A percentile compares a stretch with the other conserved stretches of the same genome.
These are phyloP conservation scores for Elmis aenea DNA, from an alignment of 2,888 invertebrate species.

Conservation along the genomic window DNA sequence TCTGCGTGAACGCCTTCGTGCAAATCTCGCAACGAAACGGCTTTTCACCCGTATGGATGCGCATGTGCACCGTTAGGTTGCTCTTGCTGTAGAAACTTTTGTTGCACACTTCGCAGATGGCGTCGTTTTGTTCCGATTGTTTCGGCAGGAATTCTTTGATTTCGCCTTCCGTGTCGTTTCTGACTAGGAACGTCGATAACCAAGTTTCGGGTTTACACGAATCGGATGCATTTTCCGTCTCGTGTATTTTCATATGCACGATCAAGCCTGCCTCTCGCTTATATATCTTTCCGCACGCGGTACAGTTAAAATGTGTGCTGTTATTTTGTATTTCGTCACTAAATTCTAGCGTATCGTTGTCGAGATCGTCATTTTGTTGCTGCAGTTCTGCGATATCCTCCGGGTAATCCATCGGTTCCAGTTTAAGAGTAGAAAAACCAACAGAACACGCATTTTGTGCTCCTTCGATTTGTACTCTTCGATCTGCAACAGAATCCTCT, in stretches of 20 bases:
- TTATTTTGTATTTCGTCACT: neutral
- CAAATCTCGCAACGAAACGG: slow-evolving; percentile 2
- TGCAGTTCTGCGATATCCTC: too few species aligned
- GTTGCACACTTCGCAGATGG: slow-evolving; percentile 2
- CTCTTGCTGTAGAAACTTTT: slow-evolving; percentile 5
- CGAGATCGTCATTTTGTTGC: neutral
- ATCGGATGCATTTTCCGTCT: neutral
- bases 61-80: slow-evolving; percentile 5
- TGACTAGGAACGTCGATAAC: too few species aligned
- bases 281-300: slow-evolving; percentile 1
- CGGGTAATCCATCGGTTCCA: slow-evolving; percentile 5
- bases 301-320: neutral
- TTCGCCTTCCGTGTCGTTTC: neutral
- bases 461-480: too few species aligned
- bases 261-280: slow-evolving; percentile 3
- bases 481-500: too few species aligned
- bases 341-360: too few species aligned
- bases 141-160: slow-evolving; percentile 3
- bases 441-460: too few species aligned
- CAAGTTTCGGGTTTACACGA: too few species aligned
- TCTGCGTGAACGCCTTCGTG: slow-evolving; percentile 4
- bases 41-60: slow-evolving; percentile 6
- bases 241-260: slow-evolving; percentile 1
- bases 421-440: too few species aligned
- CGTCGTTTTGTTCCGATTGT: neutral